Percentiles rank a stretch among this genome's conserved stretches.
These are phyloP conservation scores for Carollia perspicillata DNA, from an alignment of 2,113 vertebrate genomes.

Conservation along the genomic window DNA sequence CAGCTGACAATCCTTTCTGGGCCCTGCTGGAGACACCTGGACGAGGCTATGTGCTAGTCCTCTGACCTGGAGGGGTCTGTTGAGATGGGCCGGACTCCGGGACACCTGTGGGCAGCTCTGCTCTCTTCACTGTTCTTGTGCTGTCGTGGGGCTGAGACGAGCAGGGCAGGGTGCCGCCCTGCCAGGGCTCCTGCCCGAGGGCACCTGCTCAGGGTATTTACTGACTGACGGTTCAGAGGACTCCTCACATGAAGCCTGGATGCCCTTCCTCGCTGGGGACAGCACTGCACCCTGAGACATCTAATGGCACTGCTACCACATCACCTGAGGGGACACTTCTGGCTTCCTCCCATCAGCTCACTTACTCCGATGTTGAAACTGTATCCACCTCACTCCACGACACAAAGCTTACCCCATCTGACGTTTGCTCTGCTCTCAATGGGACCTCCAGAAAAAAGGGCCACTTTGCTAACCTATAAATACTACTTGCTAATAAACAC, in stretches of 20 bases:
- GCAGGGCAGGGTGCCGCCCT: neutral
- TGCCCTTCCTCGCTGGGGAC: neutral
- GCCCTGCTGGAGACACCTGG: neutral
- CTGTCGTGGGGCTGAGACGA: rapidly evolving
- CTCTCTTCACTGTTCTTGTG: neutral
- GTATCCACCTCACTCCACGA: neutral
- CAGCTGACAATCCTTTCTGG: neutral
- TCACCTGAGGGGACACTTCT: neutral
- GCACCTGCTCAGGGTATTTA: neutral
- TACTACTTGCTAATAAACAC: neutral
- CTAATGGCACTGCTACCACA: rapidly evolving
- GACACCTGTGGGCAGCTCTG: neutral
- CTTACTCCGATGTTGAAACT: neutral
- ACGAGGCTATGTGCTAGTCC: neutral
- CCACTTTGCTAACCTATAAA: neutral
- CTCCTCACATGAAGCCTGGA: neutral
- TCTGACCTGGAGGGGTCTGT: neutral
- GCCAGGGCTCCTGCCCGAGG: rapidly evolving
- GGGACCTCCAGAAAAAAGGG: neutral
- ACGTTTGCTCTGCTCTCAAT: neutral
- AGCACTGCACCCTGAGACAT: neutral
- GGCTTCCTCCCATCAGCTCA: neutral
- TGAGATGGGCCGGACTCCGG: rapidly evolving
- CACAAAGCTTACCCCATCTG: neutral
- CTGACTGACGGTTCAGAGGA: rapidly evolving